These are phyloP conservation scores for Manduca sexta DNA, from an alignment of 1,140 invertebrate species.

Conservation along the genomic window DNA sequence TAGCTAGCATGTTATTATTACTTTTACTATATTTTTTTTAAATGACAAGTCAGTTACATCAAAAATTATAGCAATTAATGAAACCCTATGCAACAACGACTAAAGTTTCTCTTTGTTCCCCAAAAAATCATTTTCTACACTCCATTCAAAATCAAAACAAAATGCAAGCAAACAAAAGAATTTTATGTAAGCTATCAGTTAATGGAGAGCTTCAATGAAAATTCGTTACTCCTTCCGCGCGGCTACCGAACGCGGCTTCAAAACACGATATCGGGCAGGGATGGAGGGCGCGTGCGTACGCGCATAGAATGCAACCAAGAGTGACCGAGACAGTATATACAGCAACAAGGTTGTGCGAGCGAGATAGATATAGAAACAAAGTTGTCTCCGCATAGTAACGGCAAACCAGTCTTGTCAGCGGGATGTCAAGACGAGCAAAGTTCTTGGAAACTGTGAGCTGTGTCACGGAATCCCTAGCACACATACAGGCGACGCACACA, in stretches of 20 bases:
- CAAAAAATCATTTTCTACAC: too few relatives aligned
- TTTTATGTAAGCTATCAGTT: conserved; percentile 2
- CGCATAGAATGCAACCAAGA: conserved; percentile 50
- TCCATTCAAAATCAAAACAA: too few relatives aligned
- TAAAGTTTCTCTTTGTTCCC: too few relatives aligned
- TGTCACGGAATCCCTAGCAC: conserved; percentile 69
- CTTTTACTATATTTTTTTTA: too few relatives aligned
- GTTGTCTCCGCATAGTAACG: conserved; percentile 53
- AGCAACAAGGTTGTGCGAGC: conserved; percentile 20
- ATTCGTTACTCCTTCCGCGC: conserved; percentile 53
- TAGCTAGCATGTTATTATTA: too few relatives aligned
- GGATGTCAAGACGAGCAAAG: conserved; percentile 65
- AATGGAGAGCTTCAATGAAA: conserved; percentile 47
- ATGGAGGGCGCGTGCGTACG: conserved; percentile 64
- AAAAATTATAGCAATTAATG: too few relatives aligned
- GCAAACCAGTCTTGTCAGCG: conserved; percentile 71
- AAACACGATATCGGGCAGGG: conserved; percentile 50
- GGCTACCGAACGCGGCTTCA: conserved; percentile 60
- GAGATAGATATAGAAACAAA: conserved; percentile 47
- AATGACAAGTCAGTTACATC: too few relatives aligned
- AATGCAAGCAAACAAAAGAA: neutral
- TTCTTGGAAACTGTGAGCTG: conserved; percentile 71
- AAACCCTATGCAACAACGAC: too few relatives aligned
- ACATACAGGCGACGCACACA: conserved; percentile 38
- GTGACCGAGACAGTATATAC: conserved; percentile 27